Percentiles rank a stretch among this genome's conserved stretches.
Conservation (phyloP, 23 tunicate genomes). For the Ascidia mentula region DNA sequence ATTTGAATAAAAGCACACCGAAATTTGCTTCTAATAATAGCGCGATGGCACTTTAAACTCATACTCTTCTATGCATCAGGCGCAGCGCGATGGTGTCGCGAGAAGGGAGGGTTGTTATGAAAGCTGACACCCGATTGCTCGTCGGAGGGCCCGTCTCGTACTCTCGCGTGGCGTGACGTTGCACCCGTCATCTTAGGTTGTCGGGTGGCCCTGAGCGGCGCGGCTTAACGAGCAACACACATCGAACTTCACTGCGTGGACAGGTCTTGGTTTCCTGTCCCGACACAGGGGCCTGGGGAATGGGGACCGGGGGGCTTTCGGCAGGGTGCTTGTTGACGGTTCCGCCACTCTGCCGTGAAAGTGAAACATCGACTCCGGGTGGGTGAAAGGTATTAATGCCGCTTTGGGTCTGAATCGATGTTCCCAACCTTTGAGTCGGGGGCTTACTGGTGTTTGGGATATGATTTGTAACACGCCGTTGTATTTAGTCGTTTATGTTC, state of each 20-base stretch:
- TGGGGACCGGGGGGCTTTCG: slow-evolving; percentile 2
- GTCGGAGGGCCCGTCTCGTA: background rate
- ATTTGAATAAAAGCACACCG: too few relatives aligned
- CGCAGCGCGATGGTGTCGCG: background rate
- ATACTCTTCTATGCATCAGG: background rate
- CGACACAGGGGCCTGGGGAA: background rate
- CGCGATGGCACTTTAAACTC: background rate
- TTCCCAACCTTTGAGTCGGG: too few relatives aligned
- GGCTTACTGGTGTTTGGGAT: too few relatives aligned
- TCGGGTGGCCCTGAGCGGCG: background rate
- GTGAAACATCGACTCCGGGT: background rate
- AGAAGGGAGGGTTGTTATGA: background rate
- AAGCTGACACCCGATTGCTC: background rate
- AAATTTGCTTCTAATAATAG: too few relatives aligned
- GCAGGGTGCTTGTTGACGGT: background rate
- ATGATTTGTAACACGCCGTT: too few relatives aligned
- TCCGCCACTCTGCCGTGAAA: slow-evolving; percentile 4
- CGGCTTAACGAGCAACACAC: slow-evolving; percentile 10
- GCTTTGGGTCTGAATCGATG: too few relatives aligned
- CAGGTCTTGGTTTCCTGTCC: slow-evolving; percentile 1
- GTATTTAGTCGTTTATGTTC: too few relatives aligned
- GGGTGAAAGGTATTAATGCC: background rate
- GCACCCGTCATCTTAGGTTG: background rate
- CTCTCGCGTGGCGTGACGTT: slow-evolving; percentile 5
- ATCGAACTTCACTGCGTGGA: background rate